Evolutionary conservation across 2,113 vertebrate species (phyloP).

Genomic region (Struthidea cinerea): DNA sequence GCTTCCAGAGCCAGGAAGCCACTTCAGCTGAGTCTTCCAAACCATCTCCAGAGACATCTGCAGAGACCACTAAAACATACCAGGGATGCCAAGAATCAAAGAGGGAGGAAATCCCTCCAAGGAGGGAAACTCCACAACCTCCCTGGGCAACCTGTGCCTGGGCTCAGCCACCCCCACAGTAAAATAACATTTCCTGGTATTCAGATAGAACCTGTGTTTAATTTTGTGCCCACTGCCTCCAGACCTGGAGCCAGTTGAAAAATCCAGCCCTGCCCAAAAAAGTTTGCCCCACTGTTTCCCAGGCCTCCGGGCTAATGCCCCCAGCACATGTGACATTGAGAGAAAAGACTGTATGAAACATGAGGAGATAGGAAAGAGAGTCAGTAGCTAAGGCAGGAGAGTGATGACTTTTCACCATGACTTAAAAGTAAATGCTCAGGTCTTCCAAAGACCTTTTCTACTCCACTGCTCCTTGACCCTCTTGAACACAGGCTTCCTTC

Average conservation of each 20-base stretch:
- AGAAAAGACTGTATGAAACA: background rate
- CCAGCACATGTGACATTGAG: rapidly evolving
- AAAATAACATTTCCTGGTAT: background rate
- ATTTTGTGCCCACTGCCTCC: background rate
- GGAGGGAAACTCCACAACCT: background rate
- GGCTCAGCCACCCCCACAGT: background rate
- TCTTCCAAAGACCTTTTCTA: background rate
- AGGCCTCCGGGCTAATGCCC: background rate
- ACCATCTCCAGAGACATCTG: background rate
- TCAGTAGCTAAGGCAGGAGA: background rate
- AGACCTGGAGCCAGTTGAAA: background rate
- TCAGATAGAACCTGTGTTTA: background rate
- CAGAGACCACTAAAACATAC: background rate
- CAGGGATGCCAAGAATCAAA: background rate
- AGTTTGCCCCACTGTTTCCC: background rate
- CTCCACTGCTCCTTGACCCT: background rate
- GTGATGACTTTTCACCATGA: background rate
- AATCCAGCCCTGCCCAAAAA: background rate
- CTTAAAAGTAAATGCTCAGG: background rate
- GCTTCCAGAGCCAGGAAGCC: background rate
- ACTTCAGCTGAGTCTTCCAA: background rate
- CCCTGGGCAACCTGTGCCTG: background rate
- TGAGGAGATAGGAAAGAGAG: background rate
- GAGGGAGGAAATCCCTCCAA: background rate
- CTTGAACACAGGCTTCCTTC: background rate